Evolutionary conservation across 2,797 vertebrate species (phyloP).

Genomic region (Lepilemur ruficaudatus): DNA sequence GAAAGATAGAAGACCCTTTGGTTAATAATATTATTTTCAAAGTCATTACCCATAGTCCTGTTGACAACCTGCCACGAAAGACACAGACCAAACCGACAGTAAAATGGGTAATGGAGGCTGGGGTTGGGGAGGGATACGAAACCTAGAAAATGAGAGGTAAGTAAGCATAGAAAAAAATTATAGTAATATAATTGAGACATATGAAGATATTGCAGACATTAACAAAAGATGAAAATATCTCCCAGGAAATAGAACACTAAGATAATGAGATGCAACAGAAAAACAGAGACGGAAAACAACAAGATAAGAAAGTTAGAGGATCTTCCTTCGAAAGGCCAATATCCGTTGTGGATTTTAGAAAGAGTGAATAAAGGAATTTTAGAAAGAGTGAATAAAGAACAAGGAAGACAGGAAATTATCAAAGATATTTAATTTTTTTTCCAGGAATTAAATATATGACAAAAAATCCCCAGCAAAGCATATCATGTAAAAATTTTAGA

Average conservation of each 20-base stretch:
- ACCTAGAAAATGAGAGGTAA: neutral
- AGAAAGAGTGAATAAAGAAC: neutral
- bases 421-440: neutral
- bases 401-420: neutral
- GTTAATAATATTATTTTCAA: neutral
- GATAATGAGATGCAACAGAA: neutral
- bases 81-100: neutral
- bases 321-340: neutral
- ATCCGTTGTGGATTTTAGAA: neutral
- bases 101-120: neutral
- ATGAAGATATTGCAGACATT: neutral
- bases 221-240: neutral
- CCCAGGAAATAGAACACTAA: neutral
- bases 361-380: neutral
- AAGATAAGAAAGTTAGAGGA: neutral
- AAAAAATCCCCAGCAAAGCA: neutral
- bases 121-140: neutral
- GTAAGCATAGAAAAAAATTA: neutral
- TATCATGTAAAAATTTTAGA: neutral
- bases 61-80: neutral
- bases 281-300: neutral
- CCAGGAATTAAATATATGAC: neutral
- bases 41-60: neutral
- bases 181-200: neutral
- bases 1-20: neutral